Evolutionary conservation across 2,113 vertebrate species (phyloP), one percentile per base, ranked within the genome.

Genomic region (Numenius arquata): DNA sequence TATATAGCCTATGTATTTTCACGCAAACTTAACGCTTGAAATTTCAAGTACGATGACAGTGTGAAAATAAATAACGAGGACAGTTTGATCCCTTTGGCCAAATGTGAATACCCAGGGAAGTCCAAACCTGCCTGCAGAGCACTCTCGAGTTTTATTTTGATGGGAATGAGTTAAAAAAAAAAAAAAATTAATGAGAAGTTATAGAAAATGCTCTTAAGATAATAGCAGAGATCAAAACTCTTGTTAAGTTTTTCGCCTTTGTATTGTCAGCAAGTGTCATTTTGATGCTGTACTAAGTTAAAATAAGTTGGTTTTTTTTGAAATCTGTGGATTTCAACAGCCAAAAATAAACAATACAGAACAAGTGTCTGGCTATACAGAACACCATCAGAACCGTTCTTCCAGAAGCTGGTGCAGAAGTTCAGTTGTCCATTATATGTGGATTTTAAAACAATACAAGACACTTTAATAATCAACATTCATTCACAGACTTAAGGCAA

Each of bases 401-500:
- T 47, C 20, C 62, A 47, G 91, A 55, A 65, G 86, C 82, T 45
- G 93, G 87, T 93, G 86, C 76, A 47, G 94, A 97, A 97, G 96
- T 97, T 97, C 97, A 77, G 95, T 97, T 96, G 95, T 95, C 85
- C 86, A 5, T 93, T 96, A 20, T 41, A 82, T 52, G 95, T 48
- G 95, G 96, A 94, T 95, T 94, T 58, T 63, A 77, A 70, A 96
- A 97, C 62, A 55, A 36, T 86, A 95, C 94, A 97, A 95, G 97
- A 98, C 96, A 97, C 97, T 95, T 95, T 78, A 95, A 96, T 96
- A 73, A 85, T 96, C 79, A 85, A 98, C 98, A 98, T 97, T 98
- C 97, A 97, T 98, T 97, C 95, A 94, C 96, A 96, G 96, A 97
- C 98, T 97, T 98, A 98, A 98, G 98, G 98, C 98, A 98, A 97